Percentiles rank a stretch among this genome's conserved stretches.
Conservation (phyloP, 2,113 vertebrate species). For the Corynorhinus townsendii region DNA sequence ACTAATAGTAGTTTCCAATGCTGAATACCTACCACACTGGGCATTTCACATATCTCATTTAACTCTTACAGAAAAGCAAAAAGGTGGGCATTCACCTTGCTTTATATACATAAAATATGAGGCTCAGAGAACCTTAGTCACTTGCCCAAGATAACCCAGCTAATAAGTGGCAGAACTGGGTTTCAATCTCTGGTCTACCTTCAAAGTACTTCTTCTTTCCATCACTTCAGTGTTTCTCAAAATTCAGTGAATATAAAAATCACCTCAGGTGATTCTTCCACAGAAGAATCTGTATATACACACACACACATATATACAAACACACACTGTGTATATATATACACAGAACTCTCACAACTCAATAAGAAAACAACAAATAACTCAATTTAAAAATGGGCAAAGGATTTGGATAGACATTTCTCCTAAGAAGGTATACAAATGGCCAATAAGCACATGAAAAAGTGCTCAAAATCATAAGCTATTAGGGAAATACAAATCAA, state of each 20-base stretch:
- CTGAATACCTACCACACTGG: background rate
- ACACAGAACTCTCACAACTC: background rate
- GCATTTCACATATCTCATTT: conserved; percentile 5
- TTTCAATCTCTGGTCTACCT: background rate
- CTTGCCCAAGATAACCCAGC: background rate
- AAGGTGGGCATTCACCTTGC: background rate
- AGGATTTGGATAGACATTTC: background rate
- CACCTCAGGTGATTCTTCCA: background rate
- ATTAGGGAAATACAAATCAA: background rate
- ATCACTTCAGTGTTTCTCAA: conserved; percentile 13
- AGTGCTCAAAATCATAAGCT: background rate
- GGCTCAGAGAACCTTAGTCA: conserved; percentile 1
- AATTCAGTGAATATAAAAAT: background rate
- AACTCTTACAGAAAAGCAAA: conserved; percentile 39
- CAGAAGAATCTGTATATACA: background rate
- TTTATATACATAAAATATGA: conserved; percentile 12
- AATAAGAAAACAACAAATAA: background rate
- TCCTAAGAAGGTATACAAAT: conserved; percentile 17
- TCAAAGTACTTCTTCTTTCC: conserved; percentile 17
- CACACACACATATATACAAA: too few species aligned
- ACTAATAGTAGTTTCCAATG: background rate
- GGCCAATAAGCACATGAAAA: background rate
- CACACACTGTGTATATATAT: background rate
- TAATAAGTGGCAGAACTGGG: background rate
- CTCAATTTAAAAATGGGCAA: background rate